These are phyloP conservation scores for Drosophila multiciliata DNA, from an alignment of 2,888 invertebrate genomes.

Conservation along the genomic window DNA sequence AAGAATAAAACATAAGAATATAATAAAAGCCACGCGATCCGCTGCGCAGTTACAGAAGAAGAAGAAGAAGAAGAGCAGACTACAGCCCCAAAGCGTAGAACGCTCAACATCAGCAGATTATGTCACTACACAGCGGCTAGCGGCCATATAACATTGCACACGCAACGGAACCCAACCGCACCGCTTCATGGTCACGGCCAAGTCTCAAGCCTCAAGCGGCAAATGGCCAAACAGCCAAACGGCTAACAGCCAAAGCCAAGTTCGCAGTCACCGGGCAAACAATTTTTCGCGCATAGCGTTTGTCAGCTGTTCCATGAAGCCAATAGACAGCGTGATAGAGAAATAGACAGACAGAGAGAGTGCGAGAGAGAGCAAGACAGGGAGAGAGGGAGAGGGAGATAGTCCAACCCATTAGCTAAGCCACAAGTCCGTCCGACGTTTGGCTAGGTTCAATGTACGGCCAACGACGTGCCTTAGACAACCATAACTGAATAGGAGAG, in stretches of 20 bases:
- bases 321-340: conserved; percentile 26
- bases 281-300: conserved; percentile 59
- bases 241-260: conserved; percentile 7
- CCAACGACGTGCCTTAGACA: conserved; percentile 64
- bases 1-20: background rate
- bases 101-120: conserved; percentile 74
- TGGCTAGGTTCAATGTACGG: conserved; percentile 73
- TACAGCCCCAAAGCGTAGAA: conserved; percentile 54
- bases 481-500: conserved; percentile 37
- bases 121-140: conserved; percentile 59
- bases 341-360: background rate
- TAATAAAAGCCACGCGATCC: conserved; percentile 54
- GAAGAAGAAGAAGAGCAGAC: conserved; percentile 66
- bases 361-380: background rate
- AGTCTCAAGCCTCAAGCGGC: conserved; percentile 45
- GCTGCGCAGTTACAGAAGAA: conserved; percentile 76
- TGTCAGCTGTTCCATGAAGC: conserved; percentile 66
- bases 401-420: conserved; percentile 53
- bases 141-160: conserved; percentile 63
- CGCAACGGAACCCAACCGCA: conserved; percentile 60
- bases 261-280: conserved; percentile 30
- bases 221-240: conserved; percentile 17
- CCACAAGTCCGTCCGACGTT: conserved; percentile 45
- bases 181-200: conserved; percentile 76
- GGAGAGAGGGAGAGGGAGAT: conserved; percentile 10